Base-by-base conservation (phyloP, 2,113 vertebrate genomes). In the Eretmochelys imbricata region DNA sequence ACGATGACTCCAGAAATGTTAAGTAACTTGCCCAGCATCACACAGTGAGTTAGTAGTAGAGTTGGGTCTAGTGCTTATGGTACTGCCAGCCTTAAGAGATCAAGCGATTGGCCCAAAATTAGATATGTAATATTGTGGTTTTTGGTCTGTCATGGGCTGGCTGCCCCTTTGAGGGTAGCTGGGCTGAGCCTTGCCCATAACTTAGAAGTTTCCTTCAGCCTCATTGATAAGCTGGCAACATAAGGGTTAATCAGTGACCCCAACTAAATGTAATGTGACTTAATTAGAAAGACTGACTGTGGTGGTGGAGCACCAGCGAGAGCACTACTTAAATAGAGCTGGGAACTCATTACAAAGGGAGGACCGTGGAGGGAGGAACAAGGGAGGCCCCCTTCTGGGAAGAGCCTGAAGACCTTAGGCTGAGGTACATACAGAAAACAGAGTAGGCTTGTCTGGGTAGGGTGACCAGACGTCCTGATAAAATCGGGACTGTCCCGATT, bases 1-100 rank as follows among this genome's bases (percentile, higher is more conserved):
- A 69, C 82, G 0, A n/a, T n/a, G 42, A 86, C 76, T 20, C 50
- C 80, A 90, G 86, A 87, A 84, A 48, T 0, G 0, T 24, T 0
- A 0, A 0, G 0, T 29, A 76, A 49, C 25, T 84, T 35, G 10
- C 54, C 51, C 25, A 9, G 59, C 8, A 8, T 89, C 57, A 3
- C 12, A 24, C 29, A 84, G 46, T 0, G 4, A 89, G 83, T 89
- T 27, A 0, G 0, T 8, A 90, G 42, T 5, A 10, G 42, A 69
- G 8, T 4, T 65, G 62, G 65, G 65, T 17, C 65, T 69, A n/a
- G 65, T 1, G 9, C 19, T 38, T 72, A 72, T 38, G 38, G n/a
- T 38, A 72, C 9, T 22, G 8, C 65, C n/a, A 72, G 19, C 8
- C 65, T 38, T 38, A 38, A 20, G 65, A 69, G 65, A 19, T 69